Evolutionary conservation across 92 coral and sea anemone genomes (phyloP), one percentile per base, ranked within the genome.

Genomic region (Paramuricea clavata): DNA sequence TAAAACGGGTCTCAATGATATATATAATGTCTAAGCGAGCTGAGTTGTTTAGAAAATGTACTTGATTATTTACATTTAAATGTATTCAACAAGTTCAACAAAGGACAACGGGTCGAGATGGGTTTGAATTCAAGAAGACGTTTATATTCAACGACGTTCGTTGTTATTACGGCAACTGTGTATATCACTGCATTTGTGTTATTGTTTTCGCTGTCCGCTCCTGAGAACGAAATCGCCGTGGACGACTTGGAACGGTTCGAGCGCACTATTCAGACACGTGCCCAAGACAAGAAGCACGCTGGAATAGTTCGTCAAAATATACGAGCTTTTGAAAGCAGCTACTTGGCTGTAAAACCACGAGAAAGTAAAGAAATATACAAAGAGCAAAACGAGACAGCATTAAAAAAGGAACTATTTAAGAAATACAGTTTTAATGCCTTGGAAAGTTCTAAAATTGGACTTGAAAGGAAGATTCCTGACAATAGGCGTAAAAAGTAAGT

Each of bases 401-500:
- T 61, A 36, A 93, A 94, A 44, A 89, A 91, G 28, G 87, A 86
- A 54, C 92, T 91, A 10, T 94, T 93, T 57, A 86, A 72, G 33
- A 92, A 93, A 74, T 93, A 94, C 62, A 94, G 95, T 49, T 97
- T 97, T 76, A 97, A 97, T 68, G 97, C 93, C 85, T 52, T 93
- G 56, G 95, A 95, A 56, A 97, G 99, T 81, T 90, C 97, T 4
- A 97, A 95, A 86, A 93, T 94, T 49, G 92, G 98, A 12, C 78
- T 94, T 57, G 92, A 93, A 57, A 78, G 99, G 68, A 69, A 88
- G 31, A 97, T 97, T 30, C 99, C 99, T 17, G 99, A 97, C 84
- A 97, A 97, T 87, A 88, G 99, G 71, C 93, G 93, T 26, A 22
- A 62, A 32, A 76, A 89, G 99, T 97, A 87, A 94, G 99, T 95